phyloP scores from a whole-genome alignment of 2,113 vertebrate genomes.

The Scolopax mira region DNA sequence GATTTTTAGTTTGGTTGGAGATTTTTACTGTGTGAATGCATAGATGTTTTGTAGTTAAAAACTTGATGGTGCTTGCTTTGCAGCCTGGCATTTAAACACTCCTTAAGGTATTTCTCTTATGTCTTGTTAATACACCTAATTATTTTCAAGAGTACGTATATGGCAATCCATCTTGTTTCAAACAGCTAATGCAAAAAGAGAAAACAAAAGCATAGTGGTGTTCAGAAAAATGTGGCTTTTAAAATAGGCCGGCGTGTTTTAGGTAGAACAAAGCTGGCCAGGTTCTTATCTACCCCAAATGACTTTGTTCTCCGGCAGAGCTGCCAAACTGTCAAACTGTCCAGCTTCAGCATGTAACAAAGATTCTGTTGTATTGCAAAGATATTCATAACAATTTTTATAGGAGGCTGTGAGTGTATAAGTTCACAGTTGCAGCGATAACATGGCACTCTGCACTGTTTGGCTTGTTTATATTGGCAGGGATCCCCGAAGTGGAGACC shows the following conservation, averaged over 20 bases:
- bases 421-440: constrained; percentile 83
- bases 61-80: neutral
- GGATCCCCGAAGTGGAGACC: constrained; percentile 76
- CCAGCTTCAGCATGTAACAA: constrained; percentile 74
- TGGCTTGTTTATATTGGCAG: constrained; percentile 89
- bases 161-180: constrained; percentile 26
- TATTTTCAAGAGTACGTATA: neutral
- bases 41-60: neutral
- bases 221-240: constrained; percentile 44
- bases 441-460: constrained; percentile 80
- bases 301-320: constrained; percentile 73
- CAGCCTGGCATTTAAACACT: neutral
- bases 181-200: constrained; percentile 22
- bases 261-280: constrained; percentile 56
- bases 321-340: constrained; percentile 82
- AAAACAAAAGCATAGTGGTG: neutral
- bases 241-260: constrained; percentile 47
- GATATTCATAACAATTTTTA: constrained; percentile 85
- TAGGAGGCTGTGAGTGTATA: constrained; percentile 79
- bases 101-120: neutral
- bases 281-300: constrained; percentile 73
- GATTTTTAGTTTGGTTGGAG: neutral
- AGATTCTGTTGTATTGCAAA: constrained; percentile 80
- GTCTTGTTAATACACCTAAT: neutral
- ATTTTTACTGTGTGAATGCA: neutral